Conservation (phyloP, 2,888 invertebrate species). For the Ennomos quercinarius region DNA sequence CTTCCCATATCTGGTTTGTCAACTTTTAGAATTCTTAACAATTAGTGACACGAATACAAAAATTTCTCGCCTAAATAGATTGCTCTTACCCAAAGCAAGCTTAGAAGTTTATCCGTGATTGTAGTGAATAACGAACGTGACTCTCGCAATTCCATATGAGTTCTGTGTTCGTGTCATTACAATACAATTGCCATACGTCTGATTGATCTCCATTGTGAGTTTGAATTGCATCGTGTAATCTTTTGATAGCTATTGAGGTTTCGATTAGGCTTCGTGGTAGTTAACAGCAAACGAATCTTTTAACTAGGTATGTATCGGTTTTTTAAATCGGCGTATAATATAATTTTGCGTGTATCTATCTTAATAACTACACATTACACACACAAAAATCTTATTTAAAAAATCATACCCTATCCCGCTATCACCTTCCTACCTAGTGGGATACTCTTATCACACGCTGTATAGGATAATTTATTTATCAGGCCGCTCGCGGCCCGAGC, state of each 20-base stretch:
- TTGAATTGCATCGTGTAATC: conserved; percentile 37
- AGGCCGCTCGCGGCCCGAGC: no score
- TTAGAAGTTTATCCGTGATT: conserved; percentile 29
- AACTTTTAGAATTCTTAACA: conserved; percentile 16
- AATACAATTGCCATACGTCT: conserved; percentile 42
- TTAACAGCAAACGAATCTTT: conserved; percentile 26
- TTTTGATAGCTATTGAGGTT: conserved; percentile 32
- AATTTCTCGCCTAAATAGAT: conserved; percentile 31
- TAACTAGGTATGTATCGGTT: no score
- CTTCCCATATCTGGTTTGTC: conserved; percentile 23
- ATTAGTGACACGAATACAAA: conserved; percentile 12
- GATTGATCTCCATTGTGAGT: conserved; percentile 39
- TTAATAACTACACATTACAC: no score
- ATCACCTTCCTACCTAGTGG: no score
- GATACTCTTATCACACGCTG: no score
- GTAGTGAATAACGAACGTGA: conserved; percentile 35
- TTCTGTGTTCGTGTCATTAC: conserved; percentile 34
- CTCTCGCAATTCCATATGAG: conserved; percentile 40
- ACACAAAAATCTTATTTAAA: not conserved
- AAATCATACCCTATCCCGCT: no score
- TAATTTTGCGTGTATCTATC: no score
- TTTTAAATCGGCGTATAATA: no score
- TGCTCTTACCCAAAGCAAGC: conserved; percentile 31
- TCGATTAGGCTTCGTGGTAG: conserved; percentile 31
- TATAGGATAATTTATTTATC: no score